Evolutionary conservation across 2,113 vertebrate species (phyloP).

Genomic region (Saguinus midas): DNA sequence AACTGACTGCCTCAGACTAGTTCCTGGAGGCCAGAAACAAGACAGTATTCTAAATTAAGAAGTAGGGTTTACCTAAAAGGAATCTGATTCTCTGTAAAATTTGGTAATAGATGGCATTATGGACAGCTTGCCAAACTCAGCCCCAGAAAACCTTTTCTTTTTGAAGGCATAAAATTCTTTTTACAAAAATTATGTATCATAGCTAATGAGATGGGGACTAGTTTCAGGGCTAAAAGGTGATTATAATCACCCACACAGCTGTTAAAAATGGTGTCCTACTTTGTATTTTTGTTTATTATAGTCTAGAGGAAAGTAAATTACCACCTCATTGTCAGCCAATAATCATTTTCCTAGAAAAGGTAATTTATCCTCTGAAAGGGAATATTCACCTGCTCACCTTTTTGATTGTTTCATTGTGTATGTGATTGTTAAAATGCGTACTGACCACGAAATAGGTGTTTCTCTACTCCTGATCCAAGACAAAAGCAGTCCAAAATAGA

Average conservation of each 20-base stretch:
- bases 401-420: slow-evolving; percentile 63
- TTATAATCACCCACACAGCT: slow-evolving; percentile 18
- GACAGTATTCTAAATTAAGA: background rate
- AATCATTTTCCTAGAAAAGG: slow-evolving; percentile 66
- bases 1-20: background rate
- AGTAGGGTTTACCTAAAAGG: background rate
- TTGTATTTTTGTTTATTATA: slow-evolving; percentile 70
- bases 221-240: slow-evolving; percentile 59
- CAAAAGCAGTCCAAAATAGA: background rate
- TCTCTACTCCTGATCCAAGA: background rate
- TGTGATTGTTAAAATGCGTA: background rate
- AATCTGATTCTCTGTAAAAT: background rate
- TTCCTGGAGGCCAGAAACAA: background rate
- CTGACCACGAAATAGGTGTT: background rate
- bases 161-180: background rate
- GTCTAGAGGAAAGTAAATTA: slow-evolving; percentile 57
- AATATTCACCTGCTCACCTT: slow-evolving; percentile 15
- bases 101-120: background rate
- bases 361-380: slow-evolving; percentile 60
- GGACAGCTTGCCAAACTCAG: background rate
- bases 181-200: background rate
- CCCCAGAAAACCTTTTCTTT: slow-evolving; percentile 23
- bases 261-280: slow-evolving; percentile 41
- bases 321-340: slow-evolving; percentile 54
- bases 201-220: slow-evolving; percentile 7